These are phyloP conservation scores for Lepas anatifera DNA, from an alignment of 2,888 invertebrate species.

Conservation along the genomic window DNA sequence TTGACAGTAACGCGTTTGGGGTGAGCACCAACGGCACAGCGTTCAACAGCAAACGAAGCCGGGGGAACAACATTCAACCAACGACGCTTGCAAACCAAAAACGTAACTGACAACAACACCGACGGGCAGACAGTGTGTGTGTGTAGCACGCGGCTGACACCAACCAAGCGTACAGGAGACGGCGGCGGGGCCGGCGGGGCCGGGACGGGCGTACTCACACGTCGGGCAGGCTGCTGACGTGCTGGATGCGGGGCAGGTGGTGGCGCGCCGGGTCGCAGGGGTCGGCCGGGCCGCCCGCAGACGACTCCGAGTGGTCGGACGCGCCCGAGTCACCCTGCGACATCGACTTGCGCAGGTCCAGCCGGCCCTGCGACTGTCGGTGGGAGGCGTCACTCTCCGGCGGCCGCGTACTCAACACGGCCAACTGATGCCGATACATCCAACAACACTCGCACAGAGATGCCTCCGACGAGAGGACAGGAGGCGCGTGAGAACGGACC, in stretches of 20 bases:
- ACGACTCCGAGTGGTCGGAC: constrained; percentile 32
- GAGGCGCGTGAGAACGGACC: too few relatives aligned
- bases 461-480: too few relatives aligned
- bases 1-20: too few relatives aligned
- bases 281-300: constrained; percentile 19
- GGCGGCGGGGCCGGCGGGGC: too few relatives aligned
- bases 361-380: neutral
- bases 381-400: neutral
- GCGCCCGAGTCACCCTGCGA: constrained; percentile 37
- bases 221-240: constrained; percentile 13
- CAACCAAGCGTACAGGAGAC: too few relatives aligned
- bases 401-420: too few relatives aligned
- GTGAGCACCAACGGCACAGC: neutral
- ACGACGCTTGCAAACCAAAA: too few relatives aligned
- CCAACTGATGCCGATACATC: too few relatives aligned
- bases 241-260: constrained; percentile 20
- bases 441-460: too few relatives aligned
- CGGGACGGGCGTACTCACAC: constrained; percentile 1
- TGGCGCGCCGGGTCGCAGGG: constrained; percentile 22
- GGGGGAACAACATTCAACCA: neutral
- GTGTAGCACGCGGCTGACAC: too few relatives aligned
- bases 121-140: too few relatives aligned
- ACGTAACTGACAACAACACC: too few relatives aligned
- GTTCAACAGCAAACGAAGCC: neutral
- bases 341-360: constrained; percentile 26